Evolutionary conservation across 1,140 invertebrate genomes (phyloP), one percentile per base, ranked within the genome.

Genomic region (Thaumatotibia leucotreta): DNA sequence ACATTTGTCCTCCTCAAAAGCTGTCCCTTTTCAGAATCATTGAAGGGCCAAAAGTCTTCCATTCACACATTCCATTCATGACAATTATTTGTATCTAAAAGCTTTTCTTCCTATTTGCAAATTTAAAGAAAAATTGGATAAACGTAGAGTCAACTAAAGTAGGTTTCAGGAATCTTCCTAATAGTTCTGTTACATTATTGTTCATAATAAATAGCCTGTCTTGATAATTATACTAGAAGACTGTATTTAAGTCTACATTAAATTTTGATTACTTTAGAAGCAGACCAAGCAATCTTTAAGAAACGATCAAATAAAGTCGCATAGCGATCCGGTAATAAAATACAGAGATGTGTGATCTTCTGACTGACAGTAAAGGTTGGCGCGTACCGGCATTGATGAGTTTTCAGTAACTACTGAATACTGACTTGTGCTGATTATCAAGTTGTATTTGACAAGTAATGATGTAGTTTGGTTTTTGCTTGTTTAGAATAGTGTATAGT

Each of bases 401-500:
- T 45, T 17, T 45, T 20, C 17, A 45, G 39, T 20, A 45, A 45
- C 35, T 45, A 29, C 6, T n/a, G n/a, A n/a, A 29, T 29, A 45
- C n/a, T 17, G 11, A 45, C n/a, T 45, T 45, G 3, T 45, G 14
- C 39, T 45, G 17, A 45, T 45, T 8, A 11, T 27, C 1, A 58
- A 29, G 23, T 64, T 54, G 64, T 27, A 67, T 45, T 11, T 61
- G 29, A 54, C 1, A 1, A 11, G 52, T 33, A 31, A 54, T 66
- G 52, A 62, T 54, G 61, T 67, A 66, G 33, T 71, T 67, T 62
- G n/a, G 54, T 62, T 79, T 76, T 79, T 80, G 73, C 77, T 82
- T 80, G 72, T 58, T 71, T 70, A 68, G 73, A 68, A 64, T 66
- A 63, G 74, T 76, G 77, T 79, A 76, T 75, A 77, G 71, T 52